phyloP scores from a whole-genome alignment of 2,888 invertebrate species.

The Mesochorus sp. region DNA sequence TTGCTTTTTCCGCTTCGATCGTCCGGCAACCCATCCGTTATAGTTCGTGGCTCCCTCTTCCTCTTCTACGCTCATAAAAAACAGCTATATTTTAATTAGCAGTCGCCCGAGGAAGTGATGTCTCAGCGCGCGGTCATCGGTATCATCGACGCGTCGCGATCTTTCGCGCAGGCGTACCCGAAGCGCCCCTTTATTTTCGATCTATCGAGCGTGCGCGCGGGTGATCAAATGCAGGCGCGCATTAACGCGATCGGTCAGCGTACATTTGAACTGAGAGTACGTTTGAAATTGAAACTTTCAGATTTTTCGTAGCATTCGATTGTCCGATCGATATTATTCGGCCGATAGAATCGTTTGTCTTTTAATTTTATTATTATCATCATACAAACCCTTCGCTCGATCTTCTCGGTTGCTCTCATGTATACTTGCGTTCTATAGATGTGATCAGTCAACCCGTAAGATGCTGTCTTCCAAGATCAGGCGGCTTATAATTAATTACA shows the following conservation, averaged over 20 bases:
- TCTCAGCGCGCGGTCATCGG: slow-evolving; percentile 62
- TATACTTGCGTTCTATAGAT: neutral
- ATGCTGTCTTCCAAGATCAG: neutral
- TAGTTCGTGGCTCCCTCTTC: slow-evolving; percentile 79
- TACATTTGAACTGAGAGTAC: neutral
- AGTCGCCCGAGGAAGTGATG: slow-evolving; percentile 74
- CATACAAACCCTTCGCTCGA: slow-evolving; percentile 18
- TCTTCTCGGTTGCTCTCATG: neutral
- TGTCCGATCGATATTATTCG: neutral
- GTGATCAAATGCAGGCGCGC: neutral
- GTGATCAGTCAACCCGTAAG: neutral
- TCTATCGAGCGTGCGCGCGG: neutral
- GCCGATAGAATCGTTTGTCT: neutral
- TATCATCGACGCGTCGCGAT: slow-evolving; percentile 48
- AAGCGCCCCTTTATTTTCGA: neutral
- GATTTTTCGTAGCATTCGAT: neutral
- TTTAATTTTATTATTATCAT: neutral
- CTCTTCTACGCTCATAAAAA: slow-evolving; percentile 82
- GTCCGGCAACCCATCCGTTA: slow-evolving; percentile 67
- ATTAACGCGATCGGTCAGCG: neutral
- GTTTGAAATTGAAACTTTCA: slow-evolving; percentile 21
- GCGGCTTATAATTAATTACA: slow-evolving; percentile 8
- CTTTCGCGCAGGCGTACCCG: slow-evolving; percentile 24
- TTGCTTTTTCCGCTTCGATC: slow-evolving; percentile 56
- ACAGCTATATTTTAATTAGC: slow-evolving; percentile 82